Base-by-base conservation (phyloP, 2,113 vertebrate genomes). In the Athene cunicularia region DNA sequence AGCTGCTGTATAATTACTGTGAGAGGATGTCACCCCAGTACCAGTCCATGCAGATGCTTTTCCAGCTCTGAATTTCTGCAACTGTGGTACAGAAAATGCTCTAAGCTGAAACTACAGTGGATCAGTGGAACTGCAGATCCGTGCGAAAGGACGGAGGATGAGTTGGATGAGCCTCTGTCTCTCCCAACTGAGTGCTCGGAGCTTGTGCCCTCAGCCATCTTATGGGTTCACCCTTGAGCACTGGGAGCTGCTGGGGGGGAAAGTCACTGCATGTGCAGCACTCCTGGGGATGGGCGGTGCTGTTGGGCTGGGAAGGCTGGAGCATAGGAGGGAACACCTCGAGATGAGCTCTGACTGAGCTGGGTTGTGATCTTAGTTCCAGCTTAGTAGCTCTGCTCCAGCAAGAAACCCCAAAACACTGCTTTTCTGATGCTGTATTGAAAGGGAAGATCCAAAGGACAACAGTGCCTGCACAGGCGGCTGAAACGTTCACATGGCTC, bases 201-300 rank as follows among this genome's bases (percentile, higher is more conserved):
- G 28, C n/a, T 50, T 18, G 17, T 68, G n/a, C 18, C 28, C 18
- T 80, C 71, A 26, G 62, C 84, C 23, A 5, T 39, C 73, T 81
- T 58, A 5, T 2, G 12, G 47, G n/a, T 5, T 12, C 9, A 2
- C 21, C 1, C 5, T 32, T 1, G 16, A 49, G 26, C 0, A 3
- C 0, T 1, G 62, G 49, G 35, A 43, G 13, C 47, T 50, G 35
- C 45, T 80, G 4, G 2, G 5, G 47, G 55, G 9, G 28, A 18
- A 19, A 30, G 33, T 14, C 45, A 4, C 45, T 0, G 4, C 32
- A 18, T 0, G 16, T 52, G 9, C 20, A 56, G 37, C 14, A 8
- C 39, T 52, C 12, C 47, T 75, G 41, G 35, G 37, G 37, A 64
- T 3, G 3, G 2, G 1, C 4, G 14, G 11, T 6, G 9, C 49